phyloP scores from a whole-genome alignment of 2,888 invertebrate genomes.

The Entomobrya proxima region DNA sequence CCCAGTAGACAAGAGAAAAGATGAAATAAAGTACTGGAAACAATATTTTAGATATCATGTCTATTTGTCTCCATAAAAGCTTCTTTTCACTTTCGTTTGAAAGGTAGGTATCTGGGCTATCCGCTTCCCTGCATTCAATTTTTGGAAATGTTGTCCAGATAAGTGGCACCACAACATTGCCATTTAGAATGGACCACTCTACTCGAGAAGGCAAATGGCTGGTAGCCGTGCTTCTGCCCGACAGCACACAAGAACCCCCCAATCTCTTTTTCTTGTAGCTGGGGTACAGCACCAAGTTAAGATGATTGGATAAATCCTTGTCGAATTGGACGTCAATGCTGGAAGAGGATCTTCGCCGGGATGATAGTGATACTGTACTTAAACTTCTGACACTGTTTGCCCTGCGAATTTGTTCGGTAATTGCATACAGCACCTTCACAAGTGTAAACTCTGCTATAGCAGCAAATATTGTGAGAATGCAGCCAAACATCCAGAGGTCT shows the following conservation, averaged over 20 bases:
- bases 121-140: neutral
- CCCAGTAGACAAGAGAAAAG: constrained; percentile 88
- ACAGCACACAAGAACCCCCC: constrained; percentile 50
- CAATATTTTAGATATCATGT: constrained; percentile 85
- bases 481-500: constrained; percentile 84
- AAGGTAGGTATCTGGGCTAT: no score
- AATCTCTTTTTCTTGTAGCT: constrained; percentile 56
- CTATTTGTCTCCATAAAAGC: constrained; percentile 89
- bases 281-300: neutral
- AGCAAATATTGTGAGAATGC: constrained; percentile 90
- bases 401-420: constrained; percentile 78
- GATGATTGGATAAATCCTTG: neutral
- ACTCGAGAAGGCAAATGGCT: constrained; percentile 29
- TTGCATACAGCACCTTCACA: constrained; percentile 87
- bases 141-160: constrained; percentile 77
- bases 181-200: neutral
- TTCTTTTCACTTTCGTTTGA: no score
- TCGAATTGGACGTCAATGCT: neutral
- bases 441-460: constrained; percentile 90
- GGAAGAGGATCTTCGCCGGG: neutral
- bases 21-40: constrained; percentile 87
- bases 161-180: constrained; percentile 69
- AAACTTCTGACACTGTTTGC: constrained; percentile 15
- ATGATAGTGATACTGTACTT: neutral
- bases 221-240: constrained; percentile 56